Conservation (phyloP, 2,797 vertebrate species). For the Lophius americanus region DNA sequence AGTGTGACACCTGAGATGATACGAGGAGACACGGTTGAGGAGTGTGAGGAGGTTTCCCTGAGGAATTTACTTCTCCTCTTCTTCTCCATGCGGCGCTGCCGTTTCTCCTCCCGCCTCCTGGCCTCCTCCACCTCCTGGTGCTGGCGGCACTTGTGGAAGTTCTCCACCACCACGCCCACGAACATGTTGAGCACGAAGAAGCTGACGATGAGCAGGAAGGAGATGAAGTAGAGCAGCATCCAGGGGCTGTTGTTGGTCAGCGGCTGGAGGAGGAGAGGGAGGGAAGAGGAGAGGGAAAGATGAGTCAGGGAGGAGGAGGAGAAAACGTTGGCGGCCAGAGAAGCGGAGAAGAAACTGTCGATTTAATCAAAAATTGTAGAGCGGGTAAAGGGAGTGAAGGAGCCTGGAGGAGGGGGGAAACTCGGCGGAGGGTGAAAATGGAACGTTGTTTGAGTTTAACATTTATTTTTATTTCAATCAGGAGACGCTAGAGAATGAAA, state of each 20-base stretch:
- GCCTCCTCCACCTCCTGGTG: conserved; percentile 98
- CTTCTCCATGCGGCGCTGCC: conserved; percentile 91
- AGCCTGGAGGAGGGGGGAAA: too few relatives aligned
- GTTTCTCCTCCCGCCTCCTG: conserved; percentile 90
- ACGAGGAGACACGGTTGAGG: too few relatives aligned
- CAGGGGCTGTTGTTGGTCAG: conserved; percentile 95
- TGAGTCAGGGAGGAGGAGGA: not conserved
- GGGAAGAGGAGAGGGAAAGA: not conserved
- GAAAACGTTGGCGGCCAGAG: not conserved
- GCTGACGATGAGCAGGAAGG: conserved; percentile 98
- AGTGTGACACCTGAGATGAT: too few relatives aligned
- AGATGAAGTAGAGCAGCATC: conserved; percentile 99
- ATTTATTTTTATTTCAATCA: too few relatives aligned
- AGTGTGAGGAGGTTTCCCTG: too few relatives aligned
- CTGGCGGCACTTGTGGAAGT: conserved; percentile 99
- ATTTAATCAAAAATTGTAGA: too few relatives aligned
- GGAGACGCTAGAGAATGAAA: too few relatives aligned
- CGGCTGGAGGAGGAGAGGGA: conserved; percentile 79
- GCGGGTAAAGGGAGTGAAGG: not conserved
- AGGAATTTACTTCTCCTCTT: conserved; percentile 91
- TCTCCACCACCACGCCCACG: conserved; percentile 98
- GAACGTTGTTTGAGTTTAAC: too few relatives aligned
- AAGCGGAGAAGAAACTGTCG: too few relatives aligned
- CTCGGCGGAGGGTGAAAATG: too few relatives aligned
- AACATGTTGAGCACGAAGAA: conserved; percentile 99